Percentiles rank a stretch among this genome's conserved stretches.
These are phyloP conservation scores for Megalurothrips usitatus DNA, from an alignment of 2,888 invertebrate species.

Conservation along the genomic window DNA sequence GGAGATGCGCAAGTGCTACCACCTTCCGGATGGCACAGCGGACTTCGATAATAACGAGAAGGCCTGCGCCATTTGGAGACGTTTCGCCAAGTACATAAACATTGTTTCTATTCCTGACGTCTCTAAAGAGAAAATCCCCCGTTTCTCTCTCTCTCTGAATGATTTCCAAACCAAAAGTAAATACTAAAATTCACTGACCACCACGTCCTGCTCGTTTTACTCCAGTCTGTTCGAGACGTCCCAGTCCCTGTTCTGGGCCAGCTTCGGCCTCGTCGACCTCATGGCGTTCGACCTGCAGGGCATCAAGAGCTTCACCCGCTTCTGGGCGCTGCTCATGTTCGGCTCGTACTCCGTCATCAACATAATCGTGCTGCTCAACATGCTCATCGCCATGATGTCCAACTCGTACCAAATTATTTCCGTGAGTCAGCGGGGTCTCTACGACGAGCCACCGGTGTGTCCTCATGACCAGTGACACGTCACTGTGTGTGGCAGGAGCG, in stretches of 20 bases:
- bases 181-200: too few relatives aligned
- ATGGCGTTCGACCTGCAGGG: conserved; percentile 91
- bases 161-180: too few relatives aligned
- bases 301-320: conserved; percentile 91
- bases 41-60: conserved; percentile 81
- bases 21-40: conserved; percentile 64
- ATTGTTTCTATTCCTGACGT: too few relatives aligned
- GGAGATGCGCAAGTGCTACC: conserved; percentile 81
- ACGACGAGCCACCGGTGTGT: neutral
- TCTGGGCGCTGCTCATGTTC: conserved; percentile 96
- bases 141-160: too few relatives aligned
- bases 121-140: too few relatives aligned
- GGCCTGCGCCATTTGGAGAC: conserved; percentile 79
- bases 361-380: conserved; percentile 92
- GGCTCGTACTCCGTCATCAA: conserved; percentile 97
- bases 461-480: neutral
- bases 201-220: conserved; percentile 37
- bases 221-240: conserved; percentile 93
- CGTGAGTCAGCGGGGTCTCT: conserved; percentile 54
- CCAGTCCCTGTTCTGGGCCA: conserved; percentile 97
- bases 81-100: conserved; percentile 85
- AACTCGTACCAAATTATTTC: conserved; percentile 98
- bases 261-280: conserved; percentile 92
- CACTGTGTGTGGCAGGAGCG: conserved; percentile 61
- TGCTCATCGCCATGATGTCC: conserved; percentile 99